Base-by-base conservation (phyloP, 2,888 invertebrate genomes). In the Dryomyza anilis region DNA sequence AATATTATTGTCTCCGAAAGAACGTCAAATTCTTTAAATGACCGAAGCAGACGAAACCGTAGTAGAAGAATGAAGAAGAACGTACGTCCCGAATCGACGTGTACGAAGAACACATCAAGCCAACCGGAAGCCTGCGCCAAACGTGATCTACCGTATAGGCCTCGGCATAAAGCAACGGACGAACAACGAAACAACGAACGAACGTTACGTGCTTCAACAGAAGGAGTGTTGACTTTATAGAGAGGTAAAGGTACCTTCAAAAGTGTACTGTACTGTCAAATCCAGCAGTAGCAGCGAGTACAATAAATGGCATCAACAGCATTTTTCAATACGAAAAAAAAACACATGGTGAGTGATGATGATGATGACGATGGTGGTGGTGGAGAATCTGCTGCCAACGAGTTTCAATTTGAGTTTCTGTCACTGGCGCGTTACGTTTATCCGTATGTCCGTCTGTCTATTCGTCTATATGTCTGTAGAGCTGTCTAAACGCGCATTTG, bases 121-220 rank as follows among this genome's bases (percentile, higher is more conserved):
- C 80, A 79, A 79, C 79, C 79, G 79, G 79, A 79, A 79, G 79
- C 79, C 81, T 80, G 76, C 74, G 76, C 79, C 78, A 79, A 79
- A 79, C 80, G 79, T 79, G 79, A 79, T 79, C 79, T 78, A 76
- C 76, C 70, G 80, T 76, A 77, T 72, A 73, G 69, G 76, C 73
- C 72, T 78, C 75, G 77, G 81, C 81, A 61, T 61, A 61, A 61
- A 53, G 43, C 60, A 67, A 33, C n/a, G n/a, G n/a, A n/a, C n/a
- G n/a, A n/a, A n/a, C n/a, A n/a, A n/a, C n/a, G n/a, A n/a, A n/a
- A n/a, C n/a, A n/a, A n/a, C n/a, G n/a, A n/a, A n/a, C n/a, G n/a
- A n/a, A n/a, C 57, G 71, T 73, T 79, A 80, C 79, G 79, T 79
- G 79, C 78, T 76, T 80, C 78, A 77, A 79, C 79, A 81, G 79